These are phyloP conservation scores for Helobdella robusta DNA, from an alignment of 2,888 invertebrate species.

Conservation along the genomic window DNA sequence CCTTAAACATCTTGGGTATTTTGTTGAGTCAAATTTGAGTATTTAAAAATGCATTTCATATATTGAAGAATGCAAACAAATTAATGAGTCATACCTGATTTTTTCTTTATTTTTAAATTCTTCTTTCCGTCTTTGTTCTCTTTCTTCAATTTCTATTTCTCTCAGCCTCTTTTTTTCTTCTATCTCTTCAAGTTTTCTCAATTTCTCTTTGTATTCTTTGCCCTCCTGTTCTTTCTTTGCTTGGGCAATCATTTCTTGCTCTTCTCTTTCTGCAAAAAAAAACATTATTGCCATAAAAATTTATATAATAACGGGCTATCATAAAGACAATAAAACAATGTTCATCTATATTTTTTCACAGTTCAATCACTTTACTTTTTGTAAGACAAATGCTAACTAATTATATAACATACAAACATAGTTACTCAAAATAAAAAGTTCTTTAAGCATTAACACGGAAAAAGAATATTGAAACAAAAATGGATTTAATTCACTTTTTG, in stretches of 20 bases:
- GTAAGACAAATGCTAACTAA: not conserved
- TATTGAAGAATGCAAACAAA: not conserved
- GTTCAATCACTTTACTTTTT: not conserved
- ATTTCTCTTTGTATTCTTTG: conserved; percentile 40
- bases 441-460: too few species aligned
- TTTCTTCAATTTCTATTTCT: conserved; percentile 44
- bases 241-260: conserved; percentile 40
- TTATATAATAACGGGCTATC: not conserved
- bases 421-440: too few species aligned
- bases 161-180: conserved; percentile 42
- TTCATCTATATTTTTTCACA: not conserved
- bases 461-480: too few species aligned
- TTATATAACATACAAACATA: not conserved
- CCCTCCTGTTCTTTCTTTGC: conserved; percentile 43
- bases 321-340: not conserved
- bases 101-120: not conserved
- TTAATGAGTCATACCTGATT: not conserved
- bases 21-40: too few species aligned
- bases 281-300: not conserved
- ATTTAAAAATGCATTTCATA: too few species aligned
- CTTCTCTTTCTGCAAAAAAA: conserved; percentile 40
- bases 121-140: conserved; percentile 2
- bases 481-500: too few species aligned
- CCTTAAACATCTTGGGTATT: too few species aligned
- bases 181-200: conserved; percentile 44